Evolutionary conservation across 2,888 invertebrate genomes (phyloP), one percentile per base, ranked within the genome.

Genomic region (Margaritifera margaritifera): DNA sequence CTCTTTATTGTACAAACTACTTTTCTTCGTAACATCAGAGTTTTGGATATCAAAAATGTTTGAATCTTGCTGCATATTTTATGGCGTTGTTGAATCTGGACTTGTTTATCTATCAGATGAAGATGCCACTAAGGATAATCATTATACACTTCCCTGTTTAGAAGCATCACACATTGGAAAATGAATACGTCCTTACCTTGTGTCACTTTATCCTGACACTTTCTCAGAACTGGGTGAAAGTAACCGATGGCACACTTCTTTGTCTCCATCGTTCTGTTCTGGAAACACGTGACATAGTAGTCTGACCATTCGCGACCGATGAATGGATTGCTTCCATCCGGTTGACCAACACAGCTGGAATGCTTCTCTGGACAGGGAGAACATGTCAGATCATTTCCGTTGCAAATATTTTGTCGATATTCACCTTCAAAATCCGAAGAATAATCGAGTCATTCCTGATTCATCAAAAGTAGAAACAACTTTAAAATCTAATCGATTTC

Each of bases 341-440:
- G 18, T 20, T 67, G 42, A 1, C 77, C 71, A 2, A 75, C 65
- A 78, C 80, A 80, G 58, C 74, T 74, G 6, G 79, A 78, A 42
- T 78, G 60, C 20, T 79, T 63, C 18, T 69, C 55, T 11, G 69
- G 68, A 59, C 81, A 81, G 18, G 72, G 65, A 11, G 59, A 65
- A 70, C 81, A 81, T 4, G 64, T 66, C 6, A 64, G 54, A 19
- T 60, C 68, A 6, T 66, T 56, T 4, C 62, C 60, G 4, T 71
- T 54, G 55, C 79, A 79, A 4, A 75, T 59, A 57, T 80, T 78
- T 52, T 76, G 74, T 22, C 74, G 69, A 64, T 80, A 80, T 24
- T 80, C 70, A 73, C 80, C 80, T 80, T 27, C 8, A 31, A 31
- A 6, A 55, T n/a, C 6, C 8, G 11, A 55, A 55, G 15, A 55